Base-by-base conservation (phyloP, 2,113 vertebrate species). In the Indicator indicator region DNA sequence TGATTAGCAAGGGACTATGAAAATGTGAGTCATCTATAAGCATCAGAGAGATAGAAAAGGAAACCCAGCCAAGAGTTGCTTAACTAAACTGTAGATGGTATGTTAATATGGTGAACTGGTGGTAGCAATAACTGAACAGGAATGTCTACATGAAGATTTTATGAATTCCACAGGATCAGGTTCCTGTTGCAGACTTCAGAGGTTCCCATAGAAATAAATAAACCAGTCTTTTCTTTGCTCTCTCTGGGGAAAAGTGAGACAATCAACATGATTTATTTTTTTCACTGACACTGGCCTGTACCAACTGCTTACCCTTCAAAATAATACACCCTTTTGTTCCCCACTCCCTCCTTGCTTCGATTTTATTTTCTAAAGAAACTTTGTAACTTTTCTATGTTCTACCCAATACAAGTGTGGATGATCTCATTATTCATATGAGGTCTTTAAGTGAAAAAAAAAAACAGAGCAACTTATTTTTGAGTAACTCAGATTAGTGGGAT, bases 201-300 rank as follows among this genome's bases (percentile, higher is more conserved):
- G 30, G 32, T 92, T 93, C 78, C 95, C 75, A 88, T 30, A 87
- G 75, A 91, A 97, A 91, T 78, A 92, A 94, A 89, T 19, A 70
- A 76, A 42, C 9, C 8, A 54, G 38, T n/a, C 32, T 62, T 79
- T 86, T 84, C 24, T 80, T 59, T 77, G 54, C 40, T 76, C 5
- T 85, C 65, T 62, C 56, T 80, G 86, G 55, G 75, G 20, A 87
- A 40, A 91, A 92, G 56, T 46, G 23, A 94, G 40, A 60, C 42
- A 74, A 86, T 71, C 75, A 85, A 70, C 44, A 59, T 30, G 19
- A 87, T 83, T 55, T 84, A 75, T 77, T 88, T 92, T 40, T 90
- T 55, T 71, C 74, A 69, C 36, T 75, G 62, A 75, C 48, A 86
- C 27, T 86, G 70, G 62, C 52, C 77, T 79, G 33, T 85, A 89